phyloP scores from a whole-genome alignment of 1,140 invertebrate genomes.

The Drosophila gunungcola region DNA sequence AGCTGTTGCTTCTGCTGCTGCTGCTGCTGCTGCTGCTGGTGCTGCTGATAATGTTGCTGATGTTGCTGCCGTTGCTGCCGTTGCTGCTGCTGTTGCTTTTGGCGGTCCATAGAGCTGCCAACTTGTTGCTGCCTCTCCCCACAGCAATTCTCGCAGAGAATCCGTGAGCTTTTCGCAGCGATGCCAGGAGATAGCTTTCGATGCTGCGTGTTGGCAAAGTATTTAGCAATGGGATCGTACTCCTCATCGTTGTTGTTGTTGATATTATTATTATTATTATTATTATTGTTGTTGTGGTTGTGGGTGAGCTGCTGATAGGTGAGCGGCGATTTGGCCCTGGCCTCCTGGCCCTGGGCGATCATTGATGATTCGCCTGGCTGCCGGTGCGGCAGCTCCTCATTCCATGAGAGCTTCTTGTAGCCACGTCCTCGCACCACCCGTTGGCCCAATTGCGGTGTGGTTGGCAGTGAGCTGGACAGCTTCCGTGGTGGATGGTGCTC shows the following conservation, averaged over 20 bases:
- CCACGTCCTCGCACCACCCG: conserved; percentile 36
- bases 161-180: conserved; percentile 68
- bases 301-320: conserved; percentile 38
- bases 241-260: conserved; percentile 40
- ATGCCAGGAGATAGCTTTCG: conserved; percentile 45
- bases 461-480: conserved; percentile 59
- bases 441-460: conserved; percentile 62
- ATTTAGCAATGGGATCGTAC: conserved; percentile 59
- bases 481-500: conserved; percentile 24
- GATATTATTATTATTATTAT: conserved; percentile 32
- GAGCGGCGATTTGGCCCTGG: conserved; percentile 27
- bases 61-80: not conserved
- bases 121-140: conserved; percentile 66
- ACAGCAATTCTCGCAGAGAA: conserved; percentile 77
- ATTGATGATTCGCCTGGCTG: conserved; percentile 17
- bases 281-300: conserved; percentile 23
- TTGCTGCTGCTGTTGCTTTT: conserved; percentile 3
- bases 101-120: conserved; percentile 50
- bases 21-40: conserved; percentile 26
- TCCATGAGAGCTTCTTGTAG: conserved; percentile 62
- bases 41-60: conserved; percentile 20
- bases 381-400: conserved; percentile 20
- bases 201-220: conserved; percentile 42
- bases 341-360: conserved; percentile 41
- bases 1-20: conserved; percentile 31